Evolutionary conservation across 2,113 vertebrate genomes (phyloP).

Genomic region (Nicator chloris): DNA sequence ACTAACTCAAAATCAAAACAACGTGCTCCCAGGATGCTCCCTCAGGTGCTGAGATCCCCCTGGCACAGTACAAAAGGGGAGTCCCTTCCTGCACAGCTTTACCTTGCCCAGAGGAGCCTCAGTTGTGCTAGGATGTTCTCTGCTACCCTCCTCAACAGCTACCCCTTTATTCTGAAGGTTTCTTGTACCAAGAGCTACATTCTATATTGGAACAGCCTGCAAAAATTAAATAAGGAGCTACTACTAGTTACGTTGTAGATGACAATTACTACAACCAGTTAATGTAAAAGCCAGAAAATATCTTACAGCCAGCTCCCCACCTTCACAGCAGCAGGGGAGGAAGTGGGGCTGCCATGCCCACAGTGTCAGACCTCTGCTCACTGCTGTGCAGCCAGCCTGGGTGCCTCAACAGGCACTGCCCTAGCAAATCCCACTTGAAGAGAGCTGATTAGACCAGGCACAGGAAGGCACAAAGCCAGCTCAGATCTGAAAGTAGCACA

Average conservation of each 20-base stretch:
- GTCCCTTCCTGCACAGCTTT: background rate
- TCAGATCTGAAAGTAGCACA: background rate
- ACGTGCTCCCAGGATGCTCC: fast-evolving
- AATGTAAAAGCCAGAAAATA: background rate
- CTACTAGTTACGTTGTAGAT: background rate
- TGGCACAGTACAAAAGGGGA: background rate
- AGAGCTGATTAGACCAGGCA: background rate
- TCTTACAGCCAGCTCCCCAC: background rate
- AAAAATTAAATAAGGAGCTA: background rate
- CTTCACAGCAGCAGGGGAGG: background rate
- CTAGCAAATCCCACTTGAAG: background rate
- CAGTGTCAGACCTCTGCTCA: background rate
- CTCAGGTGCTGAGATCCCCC: background rate
- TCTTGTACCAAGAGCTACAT: background rate
- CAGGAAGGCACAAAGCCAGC: background rate
- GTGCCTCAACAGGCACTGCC: background rate
- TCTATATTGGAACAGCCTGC: background rate
- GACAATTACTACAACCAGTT: background rate
- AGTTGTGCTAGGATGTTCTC: background rate
- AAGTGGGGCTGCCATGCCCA: background rate
- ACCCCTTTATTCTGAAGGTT: background rate
- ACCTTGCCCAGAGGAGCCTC: background rate
- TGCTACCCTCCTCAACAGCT: background rate
- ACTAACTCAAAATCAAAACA: background rate
- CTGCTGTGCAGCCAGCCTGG: background rate